Evolutionary conservation across 2,888 invertebrate genomes (phyloP).

Genomic region (Erpobdella octoculata): DNA sequence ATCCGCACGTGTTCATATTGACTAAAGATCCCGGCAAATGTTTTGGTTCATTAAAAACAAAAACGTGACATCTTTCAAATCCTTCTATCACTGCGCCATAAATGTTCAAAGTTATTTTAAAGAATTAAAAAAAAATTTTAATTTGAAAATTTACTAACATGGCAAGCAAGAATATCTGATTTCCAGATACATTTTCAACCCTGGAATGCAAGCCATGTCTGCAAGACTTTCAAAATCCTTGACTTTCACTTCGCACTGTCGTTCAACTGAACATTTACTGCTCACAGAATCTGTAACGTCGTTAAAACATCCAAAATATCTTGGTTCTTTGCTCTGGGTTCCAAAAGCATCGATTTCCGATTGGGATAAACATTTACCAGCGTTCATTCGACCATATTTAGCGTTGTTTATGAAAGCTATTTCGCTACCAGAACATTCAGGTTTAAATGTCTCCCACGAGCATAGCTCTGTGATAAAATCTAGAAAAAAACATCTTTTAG

Average conservation of each 20-base stretch:
- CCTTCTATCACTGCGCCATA: neutral
- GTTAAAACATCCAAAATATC: neutral
- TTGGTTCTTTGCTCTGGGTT: neutral
- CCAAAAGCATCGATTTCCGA: neutral
- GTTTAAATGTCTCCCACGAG: constrained; percentile 14
- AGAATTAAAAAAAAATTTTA: neutral
- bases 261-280: constrained; percentile 9
- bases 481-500: neutral
- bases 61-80: neutral
- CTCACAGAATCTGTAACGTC: constrained; percentile 1
- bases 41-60: neutral
- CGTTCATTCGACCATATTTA: constrained; percentile 19
- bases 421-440: constrained; percentile 20
- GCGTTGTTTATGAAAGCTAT: constrained; percentile 11
- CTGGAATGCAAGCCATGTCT: constrained; percentile 6
- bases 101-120: neutral
- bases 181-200: constrained; percentile 27
- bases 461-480: neutral
- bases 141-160: neutral
- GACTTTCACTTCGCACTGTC: constrained; percentile 16
- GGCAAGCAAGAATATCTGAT: constrained; percentile 17
- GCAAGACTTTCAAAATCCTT: neutral
- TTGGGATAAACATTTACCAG: constrained; percentile 16
- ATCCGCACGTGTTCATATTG: neutral
- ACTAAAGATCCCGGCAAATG: neutral